A percentile compares a stretch with the other conserved stretches of the same genome.
phyloP scores from a whole-genome alignment of 2,888 invertebrate genomes.

The Lasioglossum villosulum region DNA sequence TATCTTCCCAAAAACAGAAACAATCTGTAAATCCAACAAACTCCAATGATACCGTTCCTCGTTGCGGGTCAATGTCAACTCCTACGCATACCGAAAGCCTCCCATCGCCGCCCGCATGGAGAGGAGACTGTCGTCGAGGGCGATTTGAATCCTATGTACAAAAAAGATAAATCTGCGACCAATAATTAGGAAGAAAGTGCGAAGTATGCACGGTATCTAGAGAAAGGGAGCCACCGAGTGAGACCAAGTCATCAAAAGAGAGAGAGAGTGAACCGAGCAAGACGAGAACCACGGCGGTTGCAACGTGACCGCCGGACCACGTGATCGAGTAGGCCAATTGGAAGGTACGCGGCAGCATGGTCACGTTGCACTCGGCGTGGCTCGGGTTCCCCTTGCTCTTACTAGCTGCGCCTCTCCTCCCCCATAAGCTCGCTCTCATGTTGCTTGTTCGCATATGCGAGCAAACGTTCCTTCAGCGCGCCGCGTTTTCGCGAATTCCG shows the following conservation, averaged over 20 bases:
- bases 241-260: slow-evolving; percentile 17
- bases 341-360: slow-evolving; percentile 75
- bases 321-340: slow-evolving; percentile 77
- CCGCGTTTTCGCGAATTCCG: slow-evolving; percentile 21
- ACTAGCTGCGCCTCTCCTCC: slow-evolving; percentile 58
- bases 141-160: neutral
- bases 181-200: neutral
- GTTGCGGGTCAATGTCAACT: neutral
- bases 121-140: neutral
- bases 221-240: neutral
- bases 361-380: slow-evolving; percentile 89
- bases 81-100: neutral
- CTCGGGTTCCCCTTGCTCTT: slow-evolving; percentile 64
- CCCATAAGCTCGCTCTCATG: slow-evolving; percentile 30
- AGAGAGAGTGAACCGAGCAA: slow-evolving; percentile 17
- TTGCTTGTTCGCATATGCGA: slow-evolving; percentile 66
- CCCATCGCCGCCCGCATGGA: neutral
- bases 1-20: neutral
- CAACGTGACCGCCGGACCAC: slow-evolving; percentile 81
- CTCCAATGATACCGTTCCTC: neutral
- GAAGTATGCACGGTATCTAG: neutral
- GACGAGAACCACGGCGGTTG: slow-evolving; percentile 74
- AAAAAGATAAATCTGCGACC: neutral
- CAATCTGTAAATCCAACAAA: neutral
- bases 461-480: slow-evolving; percentile 41